These are phyloP conservation scores for Archaeoteleia sp. DNA, from an alignment of 2,888 invertebrate genomes.

Conservation along the genomic window DNA sequence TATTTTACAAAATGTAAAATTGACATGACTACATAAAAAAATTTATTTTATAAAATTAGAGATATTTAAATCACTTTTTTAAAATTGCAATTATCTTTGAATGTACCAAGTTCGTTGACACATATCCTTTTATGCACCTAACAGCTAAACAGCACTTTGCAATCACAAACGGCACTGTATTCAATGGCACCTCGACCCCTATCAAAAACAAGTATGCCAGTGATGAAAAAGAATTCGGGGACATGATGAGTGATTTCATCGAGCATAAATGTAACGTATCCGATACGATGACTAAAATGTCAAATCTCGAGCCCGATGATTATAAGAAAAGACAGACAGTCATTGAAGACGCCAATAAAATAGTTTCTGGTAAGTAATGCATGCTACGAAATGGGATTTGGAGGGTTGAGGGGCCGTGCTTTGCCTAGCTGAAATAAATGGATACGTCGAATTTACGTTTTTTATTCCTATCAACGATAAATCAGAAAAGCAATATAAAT, in stretches of 20 bases:
- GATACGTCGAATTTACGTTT: slow-evolving; percentile 20
- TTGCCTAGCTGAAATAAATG: slow-evolving; percentile 59
- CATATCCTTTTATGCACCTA: slow-evolving; percentile 62
- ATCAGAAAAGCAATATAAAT: slow-evolving; percentile 25
- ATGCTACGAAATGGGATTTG: slow-evolving; percentile 39
- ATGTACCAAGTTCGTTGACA: slow-evolving; percentile 27
- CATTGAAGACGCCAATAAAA: slow-evolving; percentile 71
- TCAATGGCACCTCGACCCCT: slow-evolving; percentile 74
- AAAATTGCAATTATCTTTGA: no score
- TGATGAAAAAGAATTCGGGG: slow-evolving; percentile 72
- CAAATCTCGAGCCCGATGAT: slow-evolving; percentile 67
- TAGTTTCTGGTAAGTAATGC: slow-evolving; percentile 71
- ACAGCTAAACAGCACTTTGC: slow-evolving; percentile 73
- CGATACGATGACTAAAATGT: slow-evolving; percentile 71
- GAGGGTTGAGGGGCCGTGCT: slow-evolving; percentile 73
- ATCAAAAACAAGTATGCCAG: slow-evolving; percentile 74
- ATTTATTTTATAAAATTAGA: no score
- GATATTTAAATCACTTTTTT: no score
- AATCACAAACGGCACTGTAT: slow-evolving; percentile 74
- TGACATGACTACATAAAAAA: no score
- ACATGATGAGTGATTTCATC: slow-evolving; percentile 72
- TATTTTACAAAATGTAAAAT: no score
- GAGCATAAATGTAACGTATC: slow-evolving; percentile 68
- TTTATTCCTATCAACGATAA: slow-evolving; percentile 25
- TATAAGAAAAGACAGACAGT: slow-evolving; percentile 70